phyloP scores from a whole-genome alignment of 2,888 invertebrate genomes.

The Caenorhabditis zanzibari region DNA sequence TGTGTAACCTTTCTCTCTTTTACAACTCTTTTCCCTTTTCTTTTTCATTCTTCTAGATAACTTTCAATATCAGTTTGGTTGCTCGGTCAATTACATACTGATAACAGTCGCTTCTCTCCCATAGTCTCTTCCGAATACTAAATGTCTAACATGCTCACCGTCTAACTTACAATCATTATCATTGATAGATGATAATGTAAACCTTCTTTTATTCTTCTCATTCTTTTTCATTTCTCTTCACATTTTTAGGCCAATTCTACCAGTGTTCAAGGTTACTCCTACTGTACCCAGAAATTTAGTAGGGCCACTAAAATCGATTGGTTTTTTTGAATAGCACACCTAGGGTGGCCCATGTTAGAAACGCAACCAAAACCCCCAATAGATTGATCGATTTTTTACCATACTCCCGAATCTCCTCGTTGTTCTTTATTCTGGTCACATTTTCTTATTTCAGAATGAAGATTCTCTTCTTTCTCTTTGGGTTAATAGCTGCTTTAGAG shows the following conservation, averaged over 20 bases:
- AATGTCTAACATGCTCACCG: conserved; percentile 25
- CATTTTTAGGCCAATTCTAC: conserved; percentile 10
- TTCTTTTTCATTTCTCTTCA: conserved; percentile 9
- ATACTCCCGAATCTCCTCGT: background rate
- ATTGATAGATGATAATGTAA: conserved; percentile 39
- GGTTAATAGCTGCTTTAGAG: conserved; percentile 52
- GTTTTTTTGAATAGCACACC: too few species aligned
- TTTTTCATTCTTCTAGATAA: conserved; percentile 23
- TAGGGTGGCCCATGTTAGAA: too few species aligned
- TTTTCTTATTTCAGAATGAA: conserved; percentile 46
- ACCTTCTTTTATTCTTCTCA: conserved; percentile 17
- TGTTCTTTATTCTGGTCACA: too few species aligned
- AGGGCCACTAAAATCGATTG: too few species aligned
- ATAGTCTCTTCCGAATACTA: conserved; percentile 14
- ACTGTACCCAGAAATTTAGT: too few species aligned
- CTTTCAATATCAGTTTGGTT: conserved; percentile 30
- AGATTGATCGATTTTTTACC: too few species aligned
- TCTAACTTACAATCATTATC: conserved; percentile 36
- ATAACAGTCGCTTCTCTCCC: background rate
- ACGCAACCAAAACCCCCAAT: too few species aligned
- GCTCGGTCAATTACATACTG: conserved; percentile 24
- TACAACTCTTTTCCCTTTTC: background rate
- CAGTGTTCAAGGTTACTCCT: background rate
- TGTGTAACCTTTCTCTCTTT: background rate
- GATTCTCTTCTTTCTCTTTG: conserved; percentile 52